Percentiles rank a stretch among this genome's conserved stretches.
phyloP scores from a whole-genome alignment of 2,797 vertebrate genomes.

The Schizopygopsis pylzovi region DNA sequence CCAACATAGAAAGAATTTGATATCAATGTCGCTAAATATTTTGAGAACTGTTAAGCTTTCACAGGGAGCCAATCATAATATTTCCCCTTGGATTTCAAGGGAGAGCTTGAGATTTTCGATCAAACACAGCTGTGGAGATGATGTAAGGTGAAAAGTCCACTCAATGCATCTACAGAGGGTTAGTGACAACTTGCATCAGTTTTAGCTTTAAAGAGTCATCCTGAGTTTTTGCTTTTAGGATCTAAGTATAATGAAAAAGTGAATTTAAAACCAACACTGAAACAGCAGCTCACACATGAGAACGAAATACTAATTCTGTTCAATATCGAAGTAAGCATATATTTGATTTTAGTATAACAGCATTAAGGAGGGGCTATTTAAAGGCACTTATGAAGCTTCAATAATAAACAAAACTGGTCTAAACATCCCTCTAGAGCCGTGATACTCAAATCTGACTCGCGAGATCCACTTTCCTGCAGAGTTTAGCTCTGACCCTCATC shows the following conservation, averaged over 20 bases:
- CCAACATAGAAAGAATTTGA: constrained; percentile 65
- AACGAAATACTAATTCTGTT: not conserved
- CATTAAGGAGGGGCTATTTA: not conserved
- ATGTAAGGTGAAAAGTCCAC: constrained; percentile 38
- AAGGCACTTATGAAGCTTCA: constrained; percentile 19
- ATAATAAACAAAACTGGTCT: constrained; percentile 5
- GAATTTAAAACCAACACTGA: not conserved
- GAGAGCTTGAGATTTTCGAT: constrained; percentile 38
- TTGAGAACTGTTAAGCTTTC: constrained; percentile 63
- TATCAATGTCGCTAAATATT: constrained; percentile 66
- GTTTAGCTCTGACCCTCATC: no score
- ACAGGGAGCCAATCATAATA: constrained; percentile 57
- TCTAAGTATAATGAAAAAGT: not conserved
- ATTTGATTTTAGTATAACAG: not conserved
- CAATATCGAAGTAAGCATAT: not conserved
- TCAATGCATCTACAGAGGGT: constrained; percentile 8
- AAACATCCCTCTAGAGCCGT: not conserved
- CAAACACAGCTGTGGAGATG: constrained; percentile 37
- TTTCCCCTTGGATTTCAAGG: constrained; percentile 30
- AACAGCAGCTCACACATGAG: constrained; percentile 13
- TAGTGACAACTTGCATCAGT: not conserved
- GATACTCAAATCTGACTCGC: no score
- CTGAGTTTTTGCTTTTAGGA: not conserved
- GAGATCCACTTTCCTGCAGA: no score
- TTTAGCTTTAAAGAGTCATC: not conserved